A percentile compares a stretch with the other conserved stretches of the same genome.
These are phyloP conservation scores for Drosophila lutescens DNA, from an alignment of 2,888 invertebrate genomes.

Conservation along the genomic window DNA sequence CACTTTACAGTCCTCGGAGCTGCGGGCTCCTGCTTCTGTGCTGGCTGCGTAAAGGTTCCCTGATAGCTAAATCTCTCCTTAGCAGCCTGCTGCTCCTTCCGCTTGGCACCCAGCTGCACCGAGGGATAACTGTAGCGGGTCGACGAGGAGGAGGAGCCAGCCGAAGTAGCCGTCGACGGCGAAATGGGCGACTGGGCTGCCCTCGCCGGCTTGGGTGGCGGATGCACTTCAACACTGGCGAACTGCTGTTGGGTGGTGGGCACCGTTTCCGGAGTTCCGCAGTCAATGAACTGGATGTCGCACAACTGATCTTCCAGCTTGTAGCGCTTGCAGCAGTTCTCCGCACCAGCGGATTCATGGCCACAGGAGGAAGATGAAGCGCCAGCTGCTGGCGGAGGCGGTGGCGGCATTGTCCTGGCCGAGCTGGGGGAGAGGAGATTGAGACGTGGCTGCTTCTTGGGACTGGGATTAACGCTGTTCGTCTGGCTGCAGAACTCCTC, in stretches of 20 bases:
- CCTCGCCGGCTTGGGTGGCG: slow-evolving; percentile 81
- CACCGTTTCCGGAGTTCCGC: slow-evolving; percentile 89
- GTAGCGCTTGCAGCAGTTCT: slow-evolving; percentile 87
- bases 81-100: slow-evolving; percentile 80
- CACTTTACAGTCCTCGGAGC: slow-evolving; percentile 18
- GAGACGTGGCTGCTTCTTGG: slow-evolving; percentile 87
- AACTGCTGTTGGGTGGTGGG: slow-evolving; percentile 80
- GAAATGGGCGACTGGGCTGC: slow-evolving; percentile 32
- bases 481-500: slow-evolving; percentile 86
- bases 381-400: slow-evolving; percentile 43
- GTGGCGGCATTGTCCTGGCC: slow-evolving; percentile 58
- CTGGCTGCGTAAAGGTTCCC: slow-evolving; percentile 67
- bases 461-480: slow-evolving; percentile 87
- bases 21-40: slow-evolving; percentile 36
- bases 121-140: slow-evolving; percentile 83
- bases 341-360: slow-evolving; percentile 82
- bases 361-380: slow-evolving; percentile 57
- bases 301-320: slow-evolving; percentile 91
- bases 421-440: slow-evolving; percentile 83
- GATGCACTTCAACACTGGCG: slow-evolving; percentile 83
- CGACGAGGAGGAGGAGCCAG: slow-evolving; percentile 21
- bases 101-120: slow-evolving; percentile 82
- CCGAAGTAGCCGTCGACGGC: slow-evolving; percentile 58
- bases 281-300: slow-evolving; percentile 92
- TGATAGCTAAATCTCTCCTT: slow-evolving; percentile 84